phyloP scores from a whole-genome alignment of 2,888 invertebrate species.

The Anarsia innoxiella region DNA sequence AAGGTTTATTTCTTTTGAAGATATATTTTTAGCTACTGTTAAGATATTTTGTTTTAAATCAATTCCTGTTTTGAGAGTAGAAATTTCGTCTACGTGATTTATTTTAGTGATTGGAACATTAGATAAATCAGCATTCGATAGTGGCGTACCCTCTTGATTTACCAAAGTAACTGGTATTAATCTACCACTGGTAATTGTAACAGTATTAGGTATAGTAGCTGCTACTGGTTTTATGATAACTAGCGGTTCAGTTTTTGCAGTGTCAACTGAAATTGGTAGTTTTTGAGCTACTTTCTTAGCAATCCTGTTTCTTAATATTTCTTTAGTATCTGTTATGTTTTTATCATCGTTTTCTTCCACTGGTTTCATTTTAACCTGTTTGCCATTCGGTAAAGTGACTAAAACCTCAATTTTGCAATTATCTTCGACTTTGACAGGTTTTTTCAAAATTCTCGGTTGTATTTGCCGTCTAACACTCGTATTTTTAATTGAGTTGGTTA shows the following conservation, averaged over 20 bases:
- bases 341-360: conserved; percentile 28
- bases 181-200: conserved; percentile 39
- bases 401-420: conserved; percentile 51
- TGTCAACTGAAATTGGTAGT: conserved; percentile 15
- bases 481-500: conserved; percentile 1
- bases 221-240: conserved; percentile 11
- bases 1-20: background rate
- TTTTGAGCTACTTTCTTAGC: conserved; percentile 1
- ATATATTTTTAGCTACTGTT: background rate
- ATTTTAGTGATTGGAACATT: conserved; percentile 39
- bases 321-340: conserved; percentile 51
- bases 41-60: too few species aligned
- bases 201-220: conserved; percentile 22
- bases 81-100: background rate
- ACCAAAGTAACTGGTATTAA: conserved; percentile 48
- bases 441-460: conserved; percentile 11
- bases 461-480: background rate
- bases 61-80: too few species aligned
- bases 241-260: conserved; percentile 21
- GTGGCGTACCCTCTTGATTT: conserved; percentile 16
- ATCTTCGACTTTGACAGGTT: conserved; percentile 7
- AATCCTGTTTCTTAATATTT: conserved; percentile 34
- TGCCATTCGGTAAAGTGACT: conserved; percentile 54
- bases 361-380: conserved; percentile 44
- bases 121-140: conserved; percentile 11